phyloP scores from a whole-genome alignment of 2,888 invertebrate species.

The Mycogona germanica region DNA sequence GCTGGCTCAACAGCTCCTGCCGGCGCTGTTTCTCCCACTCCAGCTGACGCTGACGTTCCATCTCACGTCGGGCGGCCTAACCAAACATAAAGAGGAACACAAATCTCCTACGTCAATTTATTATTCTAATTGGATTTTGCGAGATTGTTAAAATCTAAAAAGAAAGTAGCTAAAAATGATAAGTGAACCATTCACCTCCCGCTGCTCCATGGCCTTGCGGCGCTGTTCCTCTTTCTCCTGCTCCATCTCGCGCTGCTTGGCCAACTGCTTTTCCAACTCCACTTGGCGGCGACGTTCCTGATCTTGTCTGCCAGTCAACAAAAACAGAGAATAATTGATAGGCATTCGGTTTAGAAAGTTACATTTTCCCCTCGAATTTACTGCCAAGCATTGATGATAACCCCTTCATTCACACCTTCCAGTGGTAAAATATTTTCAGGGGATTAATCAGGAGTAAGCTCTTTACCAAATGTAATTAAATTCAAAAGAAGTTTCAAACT shows the following conservation, averaged over 20 bases:
- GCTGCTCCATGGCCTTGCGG: constrained; percentile 60
- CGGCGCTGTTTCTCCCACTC: constrained; percentile 93
- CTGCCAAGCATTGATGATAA: no score
- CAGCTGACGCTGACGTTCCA: constrained; percentile 85
- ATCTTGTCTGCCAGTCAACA: constrained; percentile 47
- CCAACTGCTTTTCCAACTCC: constrained; percentile 69
- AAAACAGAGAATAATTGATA: constrained; percentile 4
- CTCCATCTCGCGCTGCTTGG: constrained; percentile 64
- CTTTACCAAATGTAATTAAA: no score
- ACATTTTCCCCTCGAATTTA: background rate
- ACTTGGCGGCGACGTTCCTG: constrained; percentile 68
- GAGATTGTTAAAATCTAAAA: no score
- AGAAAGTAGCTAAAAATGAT: background rate
- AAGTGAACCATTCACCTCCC: constrained; percentile 34
- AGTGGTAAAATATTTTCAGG: no score
- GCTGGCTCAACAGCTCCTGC: constrained; percentile 71
- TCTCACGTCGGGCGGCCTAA: constrained; percentile 49
- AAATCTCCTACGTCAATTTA: no score
- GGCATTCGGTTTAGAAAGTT: background rate
- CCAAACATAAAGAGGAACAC: constrained; percentile 15
- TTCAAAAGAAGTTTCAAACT: no score
- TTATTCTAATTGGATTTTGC: no score
- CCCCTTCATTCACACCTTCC: no score
- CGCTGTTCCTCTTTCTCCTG: constrained; percentile 52
- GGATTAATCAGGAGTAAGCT: no score